These are phyloP conservation scores for Allacma fusca DNA, from an alignment of 2,888 invertebrate species.

Conservation along the genomic window DNA sequence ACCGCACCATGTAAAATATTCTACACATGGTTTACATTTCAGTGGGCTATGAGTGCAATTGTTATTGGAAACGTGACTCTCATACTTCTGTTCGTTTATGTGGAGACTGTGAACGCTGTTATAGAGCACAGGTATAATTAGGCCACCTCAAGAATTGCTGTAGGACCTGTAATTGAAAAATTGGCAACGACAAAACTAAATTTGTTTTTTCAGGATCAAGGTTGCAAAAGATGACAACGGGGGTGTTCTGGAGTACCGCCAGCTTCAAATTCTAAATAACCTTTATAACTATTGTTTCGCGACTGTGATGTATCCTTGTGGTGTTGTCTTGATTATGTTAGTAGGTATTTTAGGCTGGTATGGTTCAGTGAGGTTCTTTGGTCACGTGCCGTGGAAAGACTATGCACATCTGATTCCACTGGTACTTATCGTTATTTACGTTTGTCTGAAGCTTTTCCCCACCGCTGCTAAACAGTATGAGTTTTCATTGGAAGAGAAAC, in stretches of 20 bases:
- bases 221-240: no score
- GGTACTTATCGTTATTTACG: neutral
- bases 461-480: no score
- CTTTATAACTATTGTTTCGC: neutral
- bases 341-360: constrained; percentile 17
- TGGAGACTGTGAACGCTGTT: neutral
- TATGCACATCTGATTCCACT: neutral
- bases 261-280: constrained; percentile 9
- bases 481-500: neutral
- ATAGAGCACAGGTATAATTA: constrained; percentile 15
- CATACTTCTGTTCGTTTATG: constrained; percentile 18
- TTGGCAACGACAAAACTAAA: no score
- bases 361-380: constrained; percentile 10
- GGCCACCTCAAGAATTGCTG: no score
- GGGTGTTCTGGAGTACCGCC: constrained; percentile 18
- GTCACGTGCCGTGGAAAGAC: neutral
- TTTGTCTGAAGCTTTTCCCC: no score
- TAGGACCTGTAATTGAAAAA: no score
- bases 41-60: neutral
- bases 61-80: neutral
- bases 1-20: no score
- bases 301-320: neutral
- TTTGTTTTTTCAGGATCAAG: no score
- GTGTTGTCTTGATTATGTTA: neutral
- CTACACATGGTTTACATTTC: no score